phyloP scores from a whole-genome alignment of 2,113 vertebrate genomes.

The Fregata magnificens region DNA sequence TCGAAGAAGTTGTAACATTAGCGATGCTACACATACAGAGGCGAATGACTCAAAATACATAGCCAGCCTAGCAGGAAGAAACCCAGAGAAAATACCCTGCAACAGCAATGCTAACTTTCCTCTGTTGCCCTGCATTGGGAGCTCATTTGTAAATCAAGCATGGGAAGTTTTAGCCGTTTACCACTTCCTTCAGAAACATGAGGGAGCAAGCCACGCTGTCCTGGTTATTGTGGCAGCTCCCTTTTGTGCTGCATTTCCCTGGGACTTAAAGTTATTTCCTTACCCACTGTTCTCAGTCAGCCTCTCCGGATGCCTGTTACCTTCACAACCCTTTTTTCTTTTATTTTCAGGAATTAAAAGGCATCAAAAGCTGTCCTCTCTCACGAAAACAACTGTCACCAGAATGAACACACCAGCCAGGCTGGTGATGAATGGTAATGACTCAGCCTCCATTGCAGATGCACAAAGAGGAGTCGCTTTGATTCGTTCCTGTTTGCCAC shows the following conservation, averaged over 20 bases:
- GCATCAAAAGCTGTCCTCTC: conserved; percentile 42
- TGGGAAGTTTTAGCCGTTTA: background rate
- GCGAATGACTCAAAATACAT: background rate
- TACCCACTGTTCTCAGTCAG: conserved; percentile 10
- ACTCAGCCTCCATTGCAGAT: conserved; percentile 2
- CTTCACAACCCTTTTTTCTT: conserved; percentile 43
- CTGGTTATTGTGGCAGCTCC: conserved; percentile 18
- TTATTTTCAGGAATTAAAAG: conserved; percentile 39
- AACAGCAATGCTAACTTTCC: background rate
- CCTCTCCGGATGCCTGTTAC: conserved; percentile 32
- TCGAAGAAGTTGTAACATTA: background rate
- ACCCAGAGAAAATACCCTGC: background rate
- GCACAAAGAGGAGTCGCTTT: conserved; percentile 29
- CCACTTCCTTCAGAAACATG: background rate
- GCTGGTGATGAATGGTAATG: conserved; percentile 25
- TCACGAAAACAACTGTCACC: conserved; percentile 46
- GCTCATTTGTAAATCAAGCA: background rate
- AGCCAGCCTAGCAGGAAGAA: background rate
- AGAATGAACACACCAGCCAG: conserved; percentile 12
- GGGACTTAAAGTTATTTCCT: conserved; percentile 42
- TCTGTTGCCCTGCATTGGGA: background rate
- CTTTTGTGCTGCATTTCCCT: conserved; percentile 32
- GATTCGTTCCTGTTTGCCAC: background rate
- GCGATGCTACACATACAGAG: background rate
- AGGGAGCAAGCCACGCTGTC: background rate